Conservation (phyloP, 2,113 vertebrate genomes). For the Agapornis roseicollis region DNA sequence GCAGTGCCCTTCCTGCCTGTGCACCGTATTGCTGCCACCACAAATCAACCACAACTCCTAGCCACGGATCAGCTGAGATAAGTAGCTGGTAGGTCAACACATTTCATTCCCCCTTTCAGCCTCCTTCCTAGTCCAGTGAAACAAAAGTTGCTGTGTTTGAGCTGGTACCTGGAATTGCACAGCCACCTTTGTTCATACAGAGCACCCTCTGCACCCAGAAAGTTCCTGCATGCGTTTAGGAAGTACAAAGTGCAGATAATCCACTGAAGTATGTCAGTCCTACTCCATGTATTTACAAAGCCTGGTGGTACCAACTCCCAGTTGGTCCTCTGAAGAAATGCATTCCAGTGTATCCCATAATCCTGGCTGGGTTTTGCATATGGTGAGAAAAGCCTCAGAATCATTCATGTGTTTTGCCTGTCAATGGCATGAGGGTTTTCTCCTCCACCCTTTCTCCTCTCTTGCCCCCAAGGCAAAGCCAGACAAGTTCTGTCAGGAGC, state of each 20-base stretch:
- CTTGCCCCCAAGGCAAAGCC: constrained; percentile 27
- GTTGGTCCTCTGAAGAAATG: background rate
- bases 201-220: constrained; percentile 2
- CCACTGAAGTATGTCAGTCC: constrained; percentile 34
- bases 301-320: background rate
- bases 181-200: constrained; percentile 48
- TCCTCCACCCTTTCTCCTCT: constrained; percentile 21
- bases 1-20: background rate
- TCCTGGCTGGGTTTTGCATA: background rate
- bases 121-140: background rate
- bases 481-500: constrained; percentile 49
- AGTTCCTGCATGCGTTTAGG: constrained; percentile 31
- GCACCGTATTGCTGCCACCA: background rate
- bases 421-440: constrained; percentile 2
- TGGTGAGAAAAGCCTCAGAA: background rate
- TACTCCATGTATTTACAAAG: constrained; percentile 28
- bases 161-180: constrained; percentile 17
- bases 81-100: constrained; percentile 22
- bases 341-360: constrained; percentile 18
- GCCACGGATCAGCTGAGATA: background rate
- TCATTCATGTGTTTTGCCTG: background rate
- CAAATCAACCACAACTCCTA: background rate
- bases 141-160: constrained; percentile 57
- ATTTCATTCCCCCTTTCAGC: constrained; percentile 6
- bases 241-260: constrained; percentile 50